Evolutionary conservation across 2,113 vertebrate genomes (phyloP).

Genomic region (Motacilla alba): DNA sequence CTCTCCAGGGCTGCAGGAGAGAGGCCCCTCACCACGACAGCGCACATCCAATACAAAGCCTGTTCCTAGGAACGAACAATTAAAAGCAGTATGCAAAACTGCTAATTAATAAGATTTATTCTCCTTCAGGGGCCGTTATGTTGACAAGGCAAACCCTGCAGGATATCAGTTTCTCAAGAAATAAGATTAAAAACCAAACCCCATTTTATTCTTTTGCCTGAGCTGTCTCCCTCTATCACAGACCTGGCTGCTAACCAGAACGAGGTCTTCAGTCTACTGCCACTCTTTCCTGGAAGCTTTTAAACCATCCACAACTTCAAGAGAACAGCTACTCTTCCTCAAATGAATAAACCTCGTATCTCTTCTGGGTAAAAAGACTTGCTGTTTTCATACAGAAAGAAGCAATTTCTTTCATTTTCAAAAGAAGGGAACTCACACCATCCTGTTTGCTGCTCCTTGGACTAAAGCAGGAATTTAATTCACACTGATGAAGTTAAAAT

Average conservation of each 20-base stretch:
- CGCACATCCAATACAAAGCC: not conserved
- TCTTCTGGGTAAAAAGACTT: not conserved
- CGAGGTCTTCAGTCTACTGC: not conserved
- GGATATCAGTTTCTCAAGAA: not conserved
- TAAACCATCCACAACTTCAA: not conserved
- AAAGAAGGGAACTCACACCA: not conserved
- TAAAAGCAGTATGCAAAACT: not conserved
- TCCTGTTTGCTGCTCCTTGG: not conserved
- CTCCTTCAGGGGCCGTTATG: not conserved
- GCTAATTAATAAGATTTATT: not conserved
- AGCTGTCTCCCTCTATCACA: not conserved
- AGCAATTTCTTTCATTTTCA: conserved; percentile 9
- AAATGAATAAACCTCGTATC: not conserved
- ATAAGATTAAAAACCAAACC: not conserved
- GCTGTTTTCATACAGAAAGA: not conserved
- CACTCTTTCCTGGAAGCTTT: conserved; percentile 4
- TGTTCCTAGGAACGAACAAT: not conserved
- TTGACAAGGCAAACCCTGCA: not conserved
- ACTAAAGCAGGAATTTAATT: not conserved
- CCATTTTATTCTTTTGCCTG: not conserved
- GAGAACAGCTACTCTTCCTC: not conserved
- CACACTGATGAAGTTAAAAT: not conserved
- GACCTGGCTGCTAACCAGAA: not conserved
- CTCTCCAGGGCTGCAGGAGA: not conserved
- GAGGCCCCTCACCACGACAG: not conserved